Percentiles rank a stretch among this genome's conserved stretches.
These are phyloP conservation scores for Chloromyia formosa DNA, from an alignment of 2,888 invertebrate species.

Conservation along the genomic window DNA sequence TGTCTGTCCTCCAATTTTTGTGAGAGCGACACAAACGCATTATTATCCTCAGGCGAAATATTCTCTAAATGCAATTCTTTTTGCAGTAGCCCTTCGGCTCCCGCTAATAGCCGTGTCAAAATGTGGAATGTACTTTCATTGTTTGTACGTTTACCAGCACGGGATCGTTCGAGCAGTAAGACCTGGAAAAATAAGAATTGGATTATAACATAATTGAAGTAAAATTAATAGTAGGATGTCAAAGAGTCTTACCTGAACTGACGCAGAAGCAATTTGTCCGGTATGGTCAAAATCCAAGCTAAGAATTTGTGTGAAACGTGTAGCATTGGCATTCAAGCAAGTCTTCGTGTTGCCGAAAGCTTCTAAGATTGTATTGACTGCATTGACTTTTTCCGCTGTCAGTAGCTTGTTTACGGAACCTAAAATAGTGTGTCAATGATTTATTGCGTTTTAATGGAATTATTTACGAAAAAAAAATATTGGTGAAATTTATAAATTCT, in stretches of 20 bases:
- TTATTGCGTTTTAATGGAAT: not conserved
- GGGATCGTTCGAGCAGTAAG: constrained; percentile 80
- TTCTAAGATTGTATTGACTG: constrained; percentile 85
- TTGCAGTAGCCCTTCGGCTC: constrained; percentile 81
- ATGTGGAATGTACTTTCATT: constrained; percentile 70
- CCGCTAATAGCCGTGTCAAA: constrained; percentile 68
- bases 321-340: constrained; percentile 85
- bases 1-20: constrained; percentile 84
- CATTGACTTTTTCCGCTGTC: constrained; percentile 84
- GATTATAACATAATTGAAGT: not conserved
- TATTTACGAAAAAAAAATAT: not conserved
- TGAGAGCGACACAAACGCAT: constrained; percentile 80
- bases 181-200: constrained; percentile 76
- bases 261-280: constrained; percentile 88
- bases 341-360: constrained; percentile 91
- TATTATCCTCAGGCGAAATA: constrained; percentile 71
- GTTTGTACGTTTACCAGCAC: constrained; percentile 72
- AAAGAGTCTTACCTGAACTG: constrained; percentile 74
- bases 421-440: constrained; percentile 50
- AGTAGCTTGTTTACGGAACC: constrained; percentile 76
- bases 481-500: too few relatives aligned
- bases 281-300: constrained; percentile 95
- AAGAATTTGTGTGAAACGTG: constrained; percentile 90
- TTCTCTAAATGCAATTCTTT: constrained; percentile 86
- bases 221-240: too few relatives aligned